Base-by-base conservation (phyloP, 2,113 vertebrate genomes). In the Catharus bicknelli region DNA sequence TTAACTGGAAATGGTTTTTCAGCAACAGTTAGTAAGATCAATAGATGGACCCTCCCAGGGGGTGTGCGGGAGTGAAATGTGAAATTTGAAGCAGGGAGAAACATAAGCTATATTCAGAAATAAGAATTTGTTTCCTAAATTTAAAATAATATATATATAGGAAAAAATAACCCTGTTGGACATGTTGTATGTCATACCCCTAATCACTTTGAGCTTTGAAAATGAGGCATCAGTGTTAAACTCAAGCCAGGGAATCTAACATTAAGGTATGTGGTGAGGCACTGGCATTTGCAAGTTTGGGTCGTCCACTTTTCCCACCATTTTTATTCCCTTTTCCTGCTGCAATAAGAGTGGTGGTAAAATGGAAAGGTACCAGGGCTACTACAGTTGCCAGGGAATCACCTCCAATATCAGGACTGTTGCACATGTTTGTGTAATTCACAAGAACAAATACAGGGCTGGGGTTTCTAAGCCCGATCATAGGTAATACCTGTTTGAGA, bases 371-470 rank as follows among this genome's bases (percentile, higher is more conserved):
- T 13, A 84, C 20, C 7, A 68, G 22, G 17, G 25, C 70, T 88
- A 58, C 38, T 57, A 29, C 29, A 66, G 22, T 26, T 42, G 34
- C 43, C 73, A 89, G 34, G 11, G 36, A 89, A 83, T 36, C 32
- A 86, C 16, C 27, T 53, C 27, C 30, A 73, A 51, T 36, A 58
- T 42, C 47, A 88, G 10, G n/a, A 79, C 29, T 16, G 30, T 7
- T 48, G 26, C 3, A 5, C 0, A 0, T 2, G 10, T 50, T 53
- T 6, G 6, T 8, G 17, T 53, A 80, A 68, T 36, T 67, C 45
- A 27, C 21, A 55, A 48, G 22, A 86, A 74, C 0, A 0, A 47
- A 74, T 32, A 32, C 9, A 32, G 0, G 0, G 38, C 22, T 23
- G 38, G 40, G 16, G 36, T 15, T 85, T 58, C 54, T 76, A 91